Conservation (phyloP, 2,888 invertebrate species). For the Tetragonisca angustula region DNA sequence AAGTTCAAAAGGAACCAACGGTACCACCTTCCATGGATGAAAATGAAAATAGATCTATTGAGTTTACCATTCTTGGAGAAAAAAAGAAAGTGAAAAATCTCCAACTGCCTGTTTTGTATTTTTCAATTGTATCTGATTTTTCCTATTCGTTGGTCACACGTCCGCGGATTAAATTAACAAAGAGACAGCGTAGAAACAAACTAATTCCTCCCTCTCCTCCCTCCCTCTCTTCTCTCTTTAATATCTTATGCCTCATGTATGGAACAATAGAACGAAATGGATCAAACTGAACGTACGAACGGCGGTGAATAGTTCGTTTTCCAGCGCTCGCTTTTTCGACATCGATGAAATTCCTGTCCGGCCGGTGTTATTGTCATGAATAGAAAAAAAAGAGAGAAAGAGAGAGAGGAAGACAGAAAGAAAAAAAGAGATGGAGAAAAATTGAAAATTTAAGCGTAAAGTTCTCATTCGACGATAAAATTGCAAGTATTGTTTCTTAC, state of each 20-base stretch:
- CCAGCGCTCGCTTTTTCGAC: conserved; percentile 31
- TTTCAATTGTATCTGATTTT: not conserved
- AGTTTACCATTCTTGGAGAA: too few species aligned
- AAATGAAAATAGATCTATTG: too few species aligned
- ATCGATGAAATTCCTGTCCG: conserved; percentile 24
- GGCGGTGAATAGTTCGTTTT: conserved; percentile 40
- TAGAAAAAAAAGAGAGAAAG: not conserved
- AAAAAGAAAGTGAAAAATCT: not conserved
- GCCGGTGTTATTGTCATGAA: conserved; percentile 1
- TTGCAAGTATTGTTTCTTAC: not conserved
- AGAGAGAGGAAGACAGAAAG: not conserved
- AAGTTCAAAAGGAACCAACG: too few species aligned
- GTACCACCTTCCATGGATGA: too few species aligned
- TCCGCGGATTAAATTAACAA: conserved; percentile 2
- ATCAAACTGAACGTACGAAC: conserved; percentile 25
- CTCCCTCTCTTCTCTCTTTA: conserved; percentile 1
- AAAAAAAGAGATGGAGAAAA: not conserved
- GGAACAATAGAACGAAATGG: conserved; percentile 36
- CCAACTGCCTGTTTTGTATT: not conserved
- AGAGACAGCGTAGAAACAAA: not conserved
- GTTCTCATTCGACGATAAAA: too few species aligned
- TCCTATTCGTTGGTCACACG: not conserved
- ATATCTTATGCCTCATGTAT: conserved; percentile 6
- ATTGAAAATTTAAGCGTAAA: not conserved
- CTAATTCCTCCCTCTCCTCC: not conserved